Evolutionary conservation across 2,888 invertebrate genomes (phyloP).

Genomic region (Drosophila niveifrons): DNA sequence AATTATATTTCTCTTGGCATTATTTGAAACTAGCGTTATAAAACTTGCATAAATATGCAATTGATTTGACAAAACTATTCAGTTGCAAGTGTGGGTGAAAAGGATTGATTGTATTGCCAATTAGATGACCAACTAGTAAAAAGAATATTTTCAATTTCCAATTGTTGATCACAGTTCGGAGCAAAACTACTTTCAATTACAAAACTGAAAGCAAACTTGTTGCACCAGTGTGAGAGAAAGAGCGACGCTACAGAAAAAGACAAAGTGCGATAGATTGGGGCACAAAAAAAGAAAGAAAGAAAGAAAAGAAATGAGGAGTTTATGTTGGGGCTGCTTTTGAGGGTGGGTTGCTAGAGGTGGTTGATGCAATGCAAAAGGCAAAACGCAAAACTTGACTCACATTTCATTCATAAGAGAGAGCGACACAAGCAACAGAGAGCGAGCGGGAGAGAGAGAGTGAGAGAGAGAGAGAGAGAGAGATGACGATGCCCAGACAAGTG

Average conservation of each 20-base stretch:
- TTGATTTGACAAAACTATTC: too few species aligned
- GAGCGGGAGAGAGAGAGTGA: constrained; percentile 13
- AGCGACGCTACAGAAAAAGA: neutral
- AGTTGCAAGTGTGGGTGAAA: too few species aligned
- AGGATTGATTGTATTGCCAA: neutral
- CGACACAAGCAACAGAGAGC: neutral
- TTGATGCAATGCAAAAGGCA: constrained; percentile 17
- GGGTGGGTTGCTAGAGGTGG: constrained; percentile 2
- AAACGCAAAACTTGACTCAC: constrained; percentile 55
- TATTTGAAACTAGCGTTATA: too few species aligned
- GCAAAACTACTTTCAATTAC: neutral
- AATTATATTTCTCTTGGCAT: too few species aligned
- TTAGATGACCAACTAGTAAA: neutral
- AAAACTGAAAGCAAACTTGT: constrained; percentile 12
- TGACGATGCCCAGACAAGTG: constrained; percentile 30
- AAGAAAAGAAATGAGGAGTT: neutral
- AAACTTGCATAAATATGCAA: too few species aligned
- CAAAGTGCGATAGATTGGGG: neutral
- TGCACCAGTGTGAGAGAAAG: constrained; percentile 9
- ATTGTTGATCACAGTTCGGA: neutral
- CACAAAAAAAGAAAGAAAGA: neutral
- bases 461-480: constrained; percentile 34
- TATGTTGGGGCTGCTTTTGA: neutral
- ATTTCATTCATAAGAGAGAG: constrained; percentile 56
- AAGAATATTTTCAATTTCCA: constrained; percentile 1